phyloP scores from a whole-genome alignment of 1,140 invertebrate species.

The Bombyx mori region ASM3026992v2 NC_085128.1:4474001-4474500 shows the following conservation, averaged over 20 bases:
- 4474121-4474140: constrained; percentile 70
- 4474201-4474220: neutral
- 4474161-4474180: constrained; percentile 7
- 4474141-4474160: constrained; percentile 59
- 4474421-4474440: too few relatives aligned
- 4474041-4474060: constrained; percentile 35
- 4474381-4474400: too few relatives aligned
- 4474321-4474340: too few relatives aligned
- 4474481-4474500: too few relatives aligned
- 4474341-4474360: too few relatives aligned
- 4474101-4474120: constrained; percentile 52
- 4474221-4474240: neutral
- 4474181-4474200: neutral
- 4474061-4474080: constrained; percentile 64
- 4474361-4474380: too few relatives aligned
- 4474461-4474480: too few relatives aligned
- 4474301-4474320: too few relatives aligned
- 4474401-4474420: too few relatives aligned
- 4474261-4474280: too few relatives aligned
- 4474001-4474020: constrained; percentile 55
- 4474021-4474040: constrained; percentile 54
- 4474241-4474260: neutral
- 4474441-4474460: too few relatives aligned
- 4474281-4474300: too few relatives aligned
- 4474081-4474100: constrained; percentile 68